Percentiles rank a stretch among this genome's conserved stretches.
Evolutionary conservation across 2,888 invertebrate species (phyloP).

Genomic region (Leucania comma): DNA sequence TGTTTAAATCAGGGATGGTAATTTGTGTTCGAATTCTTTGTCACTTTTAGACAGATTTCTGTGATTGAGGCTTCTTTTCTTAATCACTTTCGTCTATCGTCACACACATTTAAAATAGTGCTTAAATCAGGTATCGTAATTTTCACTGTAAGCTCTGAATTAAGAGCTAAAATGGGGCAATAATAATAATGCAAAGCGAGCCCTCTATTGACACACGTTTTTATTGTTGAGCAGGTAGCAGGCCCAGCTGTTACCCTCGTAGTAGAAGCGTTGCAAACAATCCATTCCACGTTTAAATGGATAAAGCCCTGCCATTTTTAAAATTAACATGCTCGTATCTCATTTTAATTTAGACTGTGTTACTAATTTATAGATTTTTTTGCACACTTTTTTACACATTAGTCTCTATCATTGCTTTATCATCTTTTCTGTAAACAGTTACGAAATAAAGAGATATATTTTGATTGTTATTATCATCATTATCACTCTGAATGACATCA

Average conservation of each 20-base stretch:
- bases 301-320: slow-evolving; percentile 73
- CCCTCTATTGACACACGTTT: slow-evolving; percentile 81
- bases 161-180: slow-evolving; percentile 50
- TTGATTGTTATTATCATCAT: slow-evolving; percentile 37
- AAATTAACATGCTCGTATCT: slow-evolving; percentile 71
- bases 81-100: background rate
- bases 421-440: slow-evolving; percentile 28
- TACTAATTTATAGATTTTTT: slow-evolving; percentile 19
- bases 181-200: slow-evolving; percentile 68
- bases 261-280: slow-evolving; percentile 79
- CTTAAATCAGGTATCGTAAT: slow-evolving; percentile 11
- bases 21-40: slow-evolving; percentile 18
- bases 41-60: slow-evolving; percentile 16
- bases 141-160: slow-evolving; percentile 41
- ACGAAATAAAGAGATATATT: slow-evolving; percentile 24
- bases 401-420: slow-evolving; percentile 27
- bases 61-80: background rate
- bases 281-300: slow-evolving; percentile 75
- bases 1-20: slow-evolving; percentile 13
- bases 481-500: slow-evolving; percentile 61
- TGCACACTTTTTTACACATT: slow-evolving; percentile 12
- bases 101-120: background rate
- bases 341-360: slow-evolving; percentile 12
- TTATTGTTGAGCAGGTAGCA: slow-evolving; percentile 87
- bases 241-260: slow-evolving; percentile 82